Evolutionary conservation across 1,140 invertebrate species (phyloP).

Genomic region (Choristoneura fumiferana): DNA sequence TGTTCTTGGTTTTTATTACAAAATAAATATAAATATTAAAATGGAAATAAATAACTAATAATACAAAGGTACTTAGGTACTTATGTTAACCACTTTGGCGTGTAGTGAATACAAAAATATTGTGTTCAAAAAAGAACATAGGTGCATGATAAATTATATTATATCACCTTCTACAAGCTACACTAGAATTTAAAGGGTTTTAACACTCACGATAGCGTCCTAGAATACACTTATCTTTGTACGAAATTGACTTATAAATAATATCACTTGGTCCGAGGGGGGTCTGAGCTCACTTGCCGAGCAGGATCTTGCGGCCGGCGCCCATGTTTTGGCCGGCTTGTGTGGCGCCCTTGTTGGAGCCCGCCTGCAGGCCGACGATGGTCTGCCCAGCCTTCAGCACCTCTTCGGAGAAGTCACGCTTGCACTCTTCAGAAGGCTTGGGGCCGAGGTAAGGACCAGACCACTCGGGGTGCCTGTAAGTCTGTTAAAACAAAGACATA

Average conservation of each 20-base stretch:
- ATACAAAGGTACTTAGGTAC: conserved; percentile 34
- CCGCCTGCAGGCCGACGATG: conserved; percentile 96
- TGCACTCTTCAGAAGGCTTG: conserved; percentile 94
- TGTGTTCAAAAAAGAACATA: conserved; percentile 34
- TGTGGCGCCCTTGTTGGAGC: conserved; percentile 96
- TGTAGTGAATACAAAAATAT: conserved; percentile 13
- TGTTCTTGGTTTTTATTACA: conserved; percentile 57
- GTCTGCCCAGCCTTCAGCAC: conserved; percentile 93
- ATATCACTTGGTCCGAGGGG: conserved; percentile 60
- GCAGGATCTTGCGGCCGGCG: conserved; percentile 92
- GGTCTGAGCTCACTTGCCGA: conserved; percentile 86
- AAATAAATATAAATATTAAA: conserved; percentile 59
- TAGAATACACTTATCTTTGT: conserved; percentile 51
- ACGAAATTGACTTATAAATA: conserved; percentile 68
- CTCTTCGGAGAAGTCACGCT: conserved; percentile 94
- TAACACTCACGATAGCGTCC: conserved; percentile 62
- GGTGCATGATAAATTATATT: conserved; percentile 34
- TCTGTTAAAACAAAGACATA: conserved; percentile 77
- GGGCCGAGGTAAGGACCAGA: conserved; percentile 93
- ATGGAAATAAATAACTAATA: conserved; percentile 68
- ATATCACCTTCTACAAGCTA: conserved; percentile 45
- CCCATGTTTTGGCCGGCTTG: conserved; percentile 96
- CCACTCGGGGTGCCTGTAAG: conserved; percentile 94
- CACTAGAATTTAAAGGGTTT: conserved; percentile 48
- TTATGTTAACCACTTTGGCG: conserved; percentile 58